Evolutionary conservation across 2,797 vertebrate genomes (phyloP).

Genomic region (Cyclopterus lumpus): DNA sequence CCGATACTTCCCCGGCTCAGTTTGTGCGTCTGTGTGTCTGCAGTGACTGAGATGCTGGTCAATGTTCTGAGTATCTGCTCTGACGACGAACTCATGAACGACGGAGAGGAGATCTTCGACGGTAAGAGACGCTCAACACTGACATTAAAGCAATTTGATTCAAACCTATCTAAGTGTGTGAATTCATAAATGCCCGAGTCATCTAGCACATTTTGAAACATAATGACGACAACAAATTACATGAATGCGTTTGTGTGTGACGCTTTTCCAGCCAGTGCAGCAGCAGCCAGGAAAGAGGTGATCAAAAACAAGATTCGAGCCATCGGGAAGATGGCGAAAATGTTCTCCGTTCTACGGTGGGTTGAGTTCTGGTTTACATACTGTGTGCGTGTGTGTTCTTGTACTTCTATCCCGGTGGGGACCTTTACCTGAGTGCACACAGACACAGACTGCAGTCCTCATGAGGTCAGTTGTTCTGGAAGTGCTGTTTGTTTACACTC

Average conservation of each 20-base stretch:
- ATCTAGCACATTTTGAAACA: neutral
- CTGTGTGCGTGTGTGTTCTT: neutral
- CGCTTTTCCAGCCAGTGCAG: conserved; percentile 80
- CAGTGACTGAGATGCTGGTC: conserved; percentile 99
- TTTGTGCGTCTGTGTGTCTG: conserved; percentile 20
- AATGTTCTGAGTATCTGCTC: conserved; percentile 99
- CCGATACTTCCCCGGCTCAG: neutral
- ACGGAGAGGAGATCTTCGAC: conserved; percentile 94
- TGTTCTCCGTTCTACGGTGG: conserved; percentile 84
- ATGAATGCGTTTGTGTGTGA: neutral
- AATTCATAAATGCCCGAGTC: neutral
- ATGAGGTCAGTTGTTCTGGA: too few species aligned
- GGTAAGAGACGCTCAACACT: conserved; percentile 81
- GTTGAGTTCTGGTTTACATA: conserved; percentile 32
- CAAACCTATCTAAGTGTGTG: neutral
- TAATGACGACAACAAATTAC: neutral
- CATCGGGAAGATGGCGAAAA: conserved; percentile 89
- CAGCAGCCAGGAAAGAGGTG: conserved; percentile 88
- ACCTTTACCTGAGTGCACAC: too few species aligned
- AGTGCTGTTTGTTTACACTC: too few species aligned
- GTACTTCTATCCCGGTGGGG: too few species aligned
- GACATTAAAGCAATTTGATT: neutral
- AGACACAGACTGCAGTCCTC: too few species aligned
- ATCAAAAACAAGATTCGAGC: conserved; percentile 89
- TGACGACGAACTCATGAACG: conserved; percentile 95